These are phyloP conservation scores for Gavia stellata DNA, from an alignment of 2,113 vertebrate genomes.

Conservation along the genomic window DNA sequence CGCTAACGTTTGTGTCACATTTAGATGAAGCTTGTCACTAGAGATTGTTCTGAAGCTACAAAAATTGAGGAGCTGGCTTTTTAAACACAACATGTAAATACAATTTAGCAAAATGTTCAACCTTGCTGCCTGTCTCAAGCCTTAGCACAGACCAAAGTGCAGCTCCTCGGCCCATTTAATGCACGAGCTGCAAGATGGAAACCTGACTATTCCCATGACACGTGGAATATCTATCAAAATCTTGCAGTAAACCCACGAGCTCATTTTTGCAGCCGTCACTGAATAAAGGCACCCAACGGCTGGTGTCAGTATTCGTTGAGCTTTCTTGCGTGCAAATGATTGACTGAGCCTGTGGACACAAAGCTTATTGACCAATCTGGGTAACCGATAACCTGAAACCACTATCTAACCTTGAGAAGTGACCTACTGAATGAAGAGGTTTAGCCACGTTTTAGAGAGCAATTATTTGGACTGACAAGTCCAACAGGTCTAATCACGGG, in stretches of 20 bases:
- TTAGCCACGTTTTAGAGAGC: neutral
- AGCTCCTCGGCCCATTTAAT: neutral
- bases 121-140: neutral
- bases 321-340: neutral
- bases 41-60: neutral
- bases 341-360: neutral
- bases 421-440: neutral
- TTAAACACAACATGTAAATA: neutral
- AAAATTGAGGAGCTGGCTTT: neutral
- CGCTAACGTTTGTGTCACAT: rapidly evolving
- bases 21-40: neutral
- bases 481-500: neutral
- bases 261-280: rapidly evolving
- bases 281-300: neutral
- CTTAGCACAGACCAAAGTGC: neutral
- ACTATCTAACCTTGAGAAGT: neutral
- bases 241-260: neutral
- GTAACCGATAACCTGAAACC: neutral
- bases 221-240: rapidly evolving
- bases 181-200: rapidly evolving
- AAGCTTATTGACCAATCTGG: neutral
- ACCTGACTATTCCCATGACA: neutral
- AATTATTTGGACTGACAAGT: neutral
- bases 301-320: neutral
- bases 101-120: rapidly evolving